These are phyloP conservation scores for Abramis brama DNA, from an alignment of 2,113 vertebrate species.

Conservation along the genomic window DNA sequence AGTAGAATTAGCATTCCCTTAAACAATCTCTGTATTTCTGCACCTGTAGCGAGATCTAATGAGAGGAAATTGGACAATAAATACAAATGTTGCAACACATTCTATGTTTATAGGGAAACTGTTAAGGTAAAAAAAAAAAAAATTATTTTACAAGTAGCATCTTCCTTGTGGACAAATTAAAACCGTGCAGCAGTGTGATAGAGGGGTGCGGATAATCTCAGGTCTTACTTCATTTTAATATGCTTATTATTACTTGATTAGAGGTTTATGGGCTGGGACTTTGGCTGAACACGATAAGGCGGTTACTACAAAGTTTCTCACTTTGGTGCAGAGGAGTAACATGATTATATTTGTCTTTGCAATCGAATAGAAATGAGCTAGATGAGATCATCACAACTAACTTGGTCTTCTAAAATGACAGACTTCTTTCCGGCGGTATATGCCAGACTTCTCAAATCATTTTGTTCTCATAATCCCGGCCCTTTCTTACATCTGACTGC, in stretches of 20 bases:
- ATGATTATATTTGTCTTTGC: conserved; percentile 27
- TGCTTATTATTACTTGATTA: conserved; percentile 43
- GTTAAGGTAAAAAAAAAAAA: background rate
- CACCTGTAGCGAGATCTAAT: conserved; percentile 1
- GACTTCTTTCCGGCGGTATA: too few relatives aligned
- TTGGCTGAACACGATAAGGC: conserved; percentile 1
- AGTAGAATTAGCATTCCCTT: conserved; percentile 24
- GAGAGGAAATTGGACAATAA: conserved; percentile 12
- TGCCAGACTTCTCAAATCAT: too few relatives aligned
- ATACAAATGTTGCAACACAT: background rate
- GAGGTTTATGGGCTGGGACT: conserved; percentile 27
- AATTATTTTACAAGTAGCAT: background rate
- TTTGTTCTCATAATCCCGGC: too few relatives aligned
- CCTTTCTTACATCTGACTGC: too few relatives aligned
- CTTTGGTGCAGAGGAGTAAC: conserved; percentile 8
- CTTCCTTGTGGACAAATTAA: conserved; percentile 9
- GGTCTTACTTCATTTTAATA: conserved; percentile 33
- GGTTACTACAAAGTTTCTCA: conserved; percentile 8
- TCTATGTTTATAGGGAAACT: background rate
- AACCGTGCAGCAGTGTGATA: background rate
- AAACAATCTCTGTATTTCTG: conserved; percentile 23
- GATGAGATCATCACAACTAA: conserved; percentile 17
- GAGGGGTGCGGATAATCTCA: conserved; percentile 7
- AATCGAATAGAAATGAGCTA: conserved; percentile 23
- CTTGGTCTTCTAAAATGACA: too few relatives aligned